Evolutionary conservation across 1,140 invertebrate genomes (phyloP).

Genomic region (Epicauta chinensis): DNA sequence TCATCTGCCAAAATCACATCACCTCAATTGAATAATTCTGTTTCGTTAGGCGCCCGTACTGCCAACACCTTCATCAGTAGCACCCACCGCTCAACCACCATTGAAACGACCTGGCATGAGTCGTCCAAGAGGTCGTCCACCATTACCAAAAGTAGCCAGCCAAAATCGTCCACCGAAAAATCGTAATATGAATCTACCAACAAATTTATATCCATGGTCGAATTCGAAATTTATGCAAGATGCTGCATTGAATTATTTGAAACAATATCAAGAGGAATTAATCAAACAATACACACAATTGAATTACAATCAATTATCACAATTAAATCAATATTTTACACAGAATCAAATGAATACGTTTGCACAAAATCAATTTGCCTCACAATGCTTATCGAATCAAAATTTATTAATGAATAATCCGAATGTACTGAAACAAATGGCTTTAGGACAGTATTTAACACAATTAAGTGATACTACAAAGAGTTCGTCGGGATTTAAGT

Average conservation of each 20-base stretch:
- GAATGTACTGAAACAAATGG: conserved; percentile 18
- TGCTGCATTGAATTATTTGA: conserved; percentile 31
- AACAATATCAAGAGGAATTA: conserved; percentile 39
- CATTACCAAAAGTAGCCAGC: conserved; percentile 32
- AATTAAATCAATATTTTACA: conserved; percentile 27
- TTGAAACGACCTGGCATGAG: conserved; percentile 32
- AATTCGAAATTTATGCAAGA: conserved; percentile 15
- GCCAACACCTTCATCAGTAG: conserved; percentile 27
- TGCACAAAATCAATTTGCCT: conserved; percentile 16
- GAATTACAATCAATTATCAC: conserved; percentile 25
- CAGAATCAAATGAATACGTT: conserved; percentile 24
- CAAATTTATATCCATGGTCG: conserved; percentile 28
- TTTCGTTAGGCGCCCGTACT: conserved; percentile 29
- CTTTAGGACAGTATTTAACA: conserved; percentile 7
- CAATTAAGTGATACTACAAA: background rate
- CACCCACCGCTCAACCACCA: conserved; percentile 8
- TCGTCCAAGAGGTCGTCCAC: conserved; percentile 38
- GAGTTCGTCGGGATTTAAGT: background rate
- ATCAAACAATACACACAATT: conserved; percentile 39
- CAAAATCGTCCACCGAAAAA: conserved; percentile 25
- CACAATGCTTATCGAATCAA: conserved; percentile 20
- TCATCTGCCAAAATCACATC: too few relatives aligned
- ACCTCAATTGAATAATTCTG: background rate
- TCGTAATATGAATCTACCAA: conserved; percentile 17
- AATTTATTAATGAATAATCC: conserved; percentile 14